Percentiles rank a stretch among this genome's conserved stretches.
phyloP scores from a whole-genome alignment of 2,888 invertebrate genomes.

The Sturmia bella region DNA sequence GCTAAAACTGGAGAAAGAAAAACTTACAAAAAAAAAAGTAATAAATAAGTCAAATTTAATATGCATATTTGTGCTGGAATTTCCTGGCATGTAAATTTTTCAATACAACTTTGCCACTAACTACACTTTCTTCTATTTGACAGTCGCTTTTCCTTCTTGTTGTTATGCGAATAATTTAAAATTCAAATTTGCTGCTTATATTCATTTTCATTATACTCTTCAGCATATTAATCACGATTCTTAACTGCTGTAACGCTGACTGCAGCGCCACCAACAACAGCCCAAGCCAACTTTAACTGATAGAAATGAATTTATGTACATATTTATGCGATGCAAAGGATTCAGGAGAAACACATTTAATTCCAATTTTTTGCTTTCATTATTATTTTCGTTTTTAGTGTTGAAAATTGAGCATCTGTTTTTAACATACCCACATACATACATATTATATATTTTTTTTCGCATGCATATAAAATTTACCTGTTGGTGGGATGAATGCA shows the following conservation, averaged over 20 bases:
- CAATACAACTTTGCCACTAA: not conserved
- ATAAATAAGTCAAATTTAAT: too few species aligned
- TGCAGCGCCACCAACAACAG: not conserved
- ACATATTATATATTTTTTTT: not conserved
- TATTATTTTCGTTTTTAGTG: not conserved
- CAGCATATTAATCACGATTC: constrained; percentile 26
- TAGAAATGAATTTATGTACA: not conserved
- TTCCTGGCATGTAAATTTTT: too few species aligned
- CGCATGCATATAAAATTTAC: constrained; percentile 81
- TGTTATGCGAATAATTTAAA: constrained; percentile 14
- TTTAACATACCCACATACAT: too few species aligned
- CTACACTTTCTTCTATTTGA: not conserved
- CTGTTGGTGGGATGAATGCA: constrained; percentile 99
- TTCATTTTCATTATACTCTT: not conserved
- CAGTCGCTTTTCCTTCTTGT: not conserved
- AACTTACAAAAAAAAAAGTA: too few species aligned
- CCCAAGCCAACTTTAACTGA: not conserved
- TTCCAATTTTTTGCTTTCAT: not conserved
- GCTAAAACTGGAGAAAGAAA: too few species aligned
- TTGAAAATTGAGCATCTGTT: not conserved
- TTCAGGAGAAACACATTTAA: not conserved
- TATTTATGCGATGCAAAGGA: not conserved
- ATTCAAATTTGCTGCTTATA: constrained; percentile 23
- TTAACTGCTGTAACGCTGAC: not conserved
- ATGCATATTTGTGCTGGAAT: too few species aligned